Evolutionary conservation across 2,113 vertebrate genomes (phyloP), one percentile per base, ranked within the genome.

Genomic region (Scytalopus superciliaris): DNA sequence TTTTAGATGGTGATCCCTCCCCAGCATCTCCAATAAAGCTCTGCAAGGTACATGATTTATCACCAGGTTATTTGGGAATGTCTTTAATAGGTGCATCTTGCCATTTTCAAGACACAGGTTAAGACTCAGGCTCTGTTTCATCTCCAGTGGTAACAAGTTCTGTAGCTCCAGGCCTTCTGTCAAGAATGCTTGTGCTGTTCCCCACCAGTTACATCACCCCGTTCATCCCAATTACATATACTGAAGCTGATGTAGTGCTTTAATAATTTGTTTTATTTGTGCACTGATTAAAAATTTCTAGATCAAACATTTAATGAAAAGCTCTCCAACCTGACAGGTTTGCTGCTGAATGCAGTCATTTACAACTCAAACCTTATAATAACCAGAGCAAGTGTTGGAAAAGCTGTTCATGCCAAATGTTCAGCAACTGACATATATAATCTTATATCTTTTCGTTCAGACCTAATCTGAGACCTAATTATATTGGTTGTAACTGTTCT

Each of bases 221-320:
- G 53, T 96, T 94, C 94, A 93, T 97, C 96, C 94, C 92, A 84
- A 82, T 92, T 95, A 90, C 83, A 84, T 23, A 30, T 7, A 49
- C 73, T 78, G 73, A 37, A 73, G 88, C 92, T 92, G 93, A 96
- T 90, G 92, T 89, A 95, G 90, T 92, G 83, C 66, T 95, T 95
- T 94, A 97, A 96, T 96, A 92, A 95, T 96, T 96, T 96, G 88
- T 90, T 96, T 96, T 96, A 96, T 95, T 95, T 96, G 90, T 96
- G 93, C 73, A 84, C 90, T 96, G 96, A 97, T 96, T 97, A 93
- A 96, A 96, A 96, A 90, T 64, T 94, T 96, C 80, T 95, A 93
- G 88, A 96, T 97, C 96, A 97, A 97, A 84, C 90, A 93, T 94
- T 94, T 94, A 96, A 96, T 93, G 92, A 96, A 96, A 97, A 95